phyloP scores from a whole-genome alignment of 2,113 vertebrate species.

The Tetraodon nigroviridis region DNA sequence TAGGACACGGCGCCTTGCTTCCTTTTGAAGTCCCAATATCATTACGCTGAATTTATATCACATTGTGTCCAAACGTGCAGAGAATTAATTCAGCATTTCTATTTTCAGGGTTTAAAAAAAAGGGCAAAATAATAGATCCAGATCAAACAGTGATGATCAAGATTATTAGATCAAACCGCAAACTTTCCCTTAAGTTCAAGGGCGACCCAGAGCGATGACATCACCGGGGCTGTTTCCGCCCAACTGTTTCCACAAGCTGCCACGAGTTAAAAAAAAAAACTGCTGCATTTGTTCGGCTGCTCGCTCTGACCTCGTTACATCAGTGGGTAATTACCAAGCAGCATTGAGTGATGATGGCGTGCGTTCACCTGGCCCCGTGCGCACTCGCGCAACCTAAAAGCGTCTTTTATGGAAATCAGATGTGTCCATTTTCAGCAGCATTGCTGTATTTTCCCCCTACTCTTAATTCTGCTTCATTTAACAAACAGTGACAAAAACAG shows the following conservation, averaged over 20 bases:
- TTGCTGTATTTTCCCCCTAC: too few relatives aligned
- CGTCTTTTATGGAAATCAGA: too few relatives aligned
- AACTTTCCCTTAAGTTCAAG: too few relatives aligned
- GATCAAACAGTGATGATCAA: too few relatives aligned
- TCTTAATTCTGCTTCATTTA: too few relatives aligned
- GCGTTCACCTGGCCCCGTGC: slow-evolving; percentile 3
- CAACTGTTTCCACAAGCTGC: background rate
- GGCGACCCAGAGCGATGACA: too few relatives aligned
- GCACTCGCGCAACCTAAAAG: background rate
- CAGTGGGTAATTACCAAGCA: slow-evolving; percentile 13
- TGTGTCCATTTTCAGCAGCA: too few relatives aligned
- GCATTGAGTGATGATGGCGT: slow-evolving; percentile 9
- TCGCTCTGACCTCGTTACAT: background rate
- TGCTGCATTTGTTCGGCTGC: slow-evolving; percentile 3
- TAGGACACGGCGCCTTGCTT: background rate
- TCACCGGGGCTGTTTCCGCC: too few relatives aligned
- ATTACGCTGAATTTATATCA: background rate
- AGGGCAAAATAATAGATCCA: background rate
- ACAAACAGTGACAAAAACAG: too few relatives aligned
- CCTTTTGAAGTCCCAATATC: background rate
- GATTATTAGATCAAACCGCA: too few relatives aligned
- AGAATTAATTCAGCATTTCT: background rate
- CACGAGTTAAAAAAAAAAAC: slow-evolving; percentile 1
- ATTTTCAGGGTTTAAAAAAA: background rate
- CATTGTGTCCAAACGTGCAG: background rate